Conservation (phyloP, 2,888 invertebrate species). For the Drosophila mimetica region DNA sequence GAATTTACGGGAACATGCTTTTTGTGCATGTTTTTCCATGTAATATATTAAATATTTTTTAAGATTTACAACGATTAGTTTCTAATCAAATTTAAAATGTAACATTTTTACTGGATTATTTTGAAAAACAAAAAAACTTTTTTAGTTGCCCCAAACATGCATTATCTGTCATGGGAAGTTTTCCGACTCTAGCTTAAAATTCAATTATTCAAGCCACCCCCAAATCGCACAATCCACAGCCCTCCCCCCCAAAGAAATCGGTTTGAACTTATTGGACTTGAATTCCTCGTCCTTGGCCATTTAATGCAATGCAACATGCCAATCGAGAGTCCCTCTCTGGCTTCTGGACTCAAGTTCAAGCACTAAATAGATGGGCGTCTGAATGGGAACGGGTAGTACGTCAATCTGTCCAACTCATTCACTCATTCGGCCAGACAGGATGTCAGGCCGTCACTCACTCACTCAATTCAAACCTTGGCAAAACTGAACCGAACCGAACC, state of each 20-base stretch:
- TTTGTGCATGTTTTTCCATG: too few species aligned
- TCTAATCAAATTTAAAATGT: too few species aligned
- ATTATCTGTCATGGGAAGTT: constrained; percentile 12
- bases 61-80: too few species aligned
- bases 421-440: constrained; percentile 80
- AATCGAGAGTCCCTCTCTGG: constrained; percentile 61
- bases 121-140: not conserved
- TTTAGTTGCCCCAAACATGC: not conserved
- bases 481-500: constrained; percentile 19
- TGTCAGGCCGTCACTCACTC: constrained; percentile 61
- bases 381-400: constrained; percentile 52
- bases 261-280: constrained; percentile 44
- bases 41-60: too few species aligned
- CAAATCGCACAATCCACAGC: not conserved
- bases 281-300: constrained; percentile 67
- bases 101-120: not conserved
- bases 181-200: constrained; percentile 2
- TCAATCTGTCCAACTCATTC: constrained; percentile 77
- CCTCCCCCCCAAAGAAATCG: constrained; percentile 13
- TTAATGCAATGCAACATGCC: constrained; percentile 76
- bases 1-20: too few species aligned
- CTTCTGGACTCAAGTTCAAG: constrained; percentile 53
- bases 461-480: constrained; percentile 61
- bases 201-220: constrained; percentile 13
- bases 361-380: constrained; percentile 48